These are phyloP conservation scores for Ischnus inquisitorius DNA, from an alignment of 2,888 invertebrate genomes.

Conservation along the genomic window DNA sequence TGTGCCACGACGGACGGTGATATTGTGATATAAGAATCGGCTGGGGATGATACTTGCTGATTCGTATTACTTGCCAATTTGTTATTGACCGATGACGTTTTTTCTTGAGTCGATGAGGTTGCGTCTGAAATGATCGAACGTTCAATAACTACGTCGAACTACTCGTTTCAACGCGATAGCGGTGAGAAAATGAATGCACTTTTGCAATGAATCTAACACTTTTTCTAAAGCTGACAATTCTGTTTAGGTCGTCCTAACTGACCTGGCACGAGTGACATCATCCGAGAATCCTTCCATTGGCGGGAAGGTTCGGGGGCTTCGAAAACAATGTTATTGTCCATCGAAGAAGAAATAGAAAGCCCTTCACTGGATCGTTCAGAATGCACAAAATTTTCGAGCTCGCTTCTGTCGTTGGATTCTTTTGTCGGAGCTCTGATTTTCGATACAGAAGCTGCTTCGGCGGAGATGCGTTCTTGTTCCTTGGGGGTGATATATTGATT, in stretches of 20 bases:
- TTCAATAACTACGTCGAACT: neutral
- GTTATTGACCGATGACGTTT: neutral
- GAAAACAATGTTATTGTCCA: conserved; percentile 1
- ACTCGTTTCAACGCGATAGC: neutral
- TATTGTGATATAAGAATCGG: conserved; percentile 40
- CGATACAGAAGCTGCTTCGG: too few species aligned
- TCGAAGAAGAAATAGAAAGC: neutral
- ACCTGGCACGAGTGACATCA: conserved; percentile 4
- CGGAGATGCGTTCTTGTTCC: too few species aligned
- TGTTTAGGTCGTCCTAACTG: neutral
- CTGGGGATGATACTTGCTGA: conserved; percentile 9
- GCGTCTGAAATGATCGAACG: neutral
- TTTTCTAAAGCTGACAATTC: neutral
- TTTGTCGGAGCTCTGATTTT: neutral
- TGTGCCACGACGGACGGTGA: neutral
- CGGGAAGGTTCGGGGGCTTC: conserved; percentile 5
- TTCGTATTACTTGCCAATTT: conserved; percentile 19
- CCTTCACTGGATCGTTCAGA: neutral
- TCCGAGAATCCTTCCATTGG: neutral
- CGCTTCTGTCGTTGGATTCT: neutral
- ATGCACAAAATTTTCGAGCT: neutral
- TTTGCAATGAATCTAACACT: neutral
- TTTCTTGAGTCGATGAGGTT: conserved; percentile 7
- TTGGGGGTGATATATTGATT: too few species aligned
- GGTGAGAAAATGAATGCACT: neutral